A percentile compares a stretch with the other conserved stretches of the same genome.
phyloP scores from a whole-genome alignment of 2,888 invertebrate species.

The Isoperla grammatica region DNA sequence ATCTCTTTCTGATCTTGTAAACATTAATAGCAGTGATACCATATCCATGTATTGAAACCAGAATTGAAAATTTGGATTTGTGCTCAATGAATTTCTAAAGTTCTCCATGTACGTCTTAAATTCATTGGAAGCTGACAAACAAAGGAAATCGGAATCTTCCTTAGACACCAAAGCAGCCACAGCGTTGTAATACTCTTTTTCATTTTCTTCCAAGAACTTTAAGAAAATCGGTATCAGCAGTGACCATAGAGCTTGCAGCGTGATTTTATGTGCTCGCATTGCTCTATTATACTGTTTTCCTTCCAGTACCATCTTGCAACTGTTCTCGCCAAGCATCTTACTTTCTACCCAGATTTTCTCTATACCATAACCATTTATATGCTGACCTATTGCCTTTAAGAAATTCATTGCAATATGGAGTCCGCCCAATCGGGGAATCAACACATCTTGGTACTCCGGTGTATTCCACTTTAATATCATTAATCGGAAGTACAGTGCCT shows the following conservation, averaged over 20 bases:
- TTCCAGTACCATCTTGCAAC: slow-evolving; percentile 6
- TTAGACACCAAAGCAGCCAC: neutral
- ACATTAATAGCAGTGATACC: slow-evolving; percentile 6
- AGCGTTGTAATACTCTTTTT: neutral
- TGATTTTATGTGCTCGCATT: slow-evolving; percentile 12
- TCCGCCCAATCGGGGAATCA: slow-evolving; percentile 16
- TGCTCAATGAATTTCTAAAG: slow-evolving; percentile 3
- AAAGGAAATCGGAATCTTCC: neutral
- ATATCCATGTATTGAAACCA: slow-evolving; percentile 15
- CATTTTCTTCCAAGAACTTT: slow-evolving; percentile 1
- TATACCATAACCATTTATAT: neutral
- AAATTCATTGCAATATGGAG: slow-evolving; percentile 15
- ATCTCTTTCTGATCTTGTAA: slow-evolving; percentile 7
- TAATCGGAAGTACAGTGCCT: slow-evolving; percentile 1
- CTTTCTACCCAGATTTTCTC: slow-evolving; percentile 13
- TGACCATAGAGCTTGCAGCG: slow-evolving; percentile 16
- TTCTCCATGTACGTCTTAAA: neutral
- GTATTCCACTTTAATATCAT: slow-evolving; percentile 1
- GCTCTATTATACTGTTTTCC: slow-evolving; percentile 2
- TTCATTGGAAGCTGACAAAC: neutral
- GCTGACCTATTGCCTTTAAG: slow-evolving; percentile 10
- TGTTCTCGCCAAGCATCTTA: slow-evolving; percentile 3
- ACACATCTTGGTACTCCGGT: slow-evolving; percentile 7
- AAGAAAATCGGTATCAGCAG: slow-evolving; percentile 5
- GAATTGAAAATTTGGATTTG: slow-evolving; percentile 2